Base-by-base conservation (phyloP, 2,888 invertebrate genomes). In the Pycnomerus fuliginosus region DNA sequence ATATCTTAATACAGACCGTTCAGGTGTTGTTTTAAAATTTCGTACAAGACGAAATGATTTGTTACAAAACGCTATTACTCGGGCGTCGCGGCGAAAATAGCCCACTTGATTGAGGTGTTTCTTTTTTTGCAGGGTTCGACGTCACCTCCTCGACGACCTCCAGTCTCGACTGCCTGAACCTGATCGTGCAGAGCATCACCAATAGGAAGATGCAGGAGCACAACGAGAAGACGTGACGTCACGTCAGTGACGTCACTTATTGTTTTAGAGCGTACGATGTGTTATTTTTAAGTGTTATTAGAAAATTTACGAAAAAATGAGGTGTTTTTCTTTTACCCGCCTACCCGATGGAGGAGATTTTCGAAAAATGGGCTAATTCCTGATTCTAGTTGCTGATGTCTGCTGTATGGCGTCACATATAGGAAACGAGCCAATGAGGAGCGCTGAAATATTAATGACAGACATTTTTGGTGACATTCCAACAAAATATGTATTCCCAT, bases 121-220 rank as follows among this genome's bases (percentile, higher is more conserved):
- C 56, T 55, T 53, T 54, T 49, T 41, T 69, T 69, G 3, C 66
- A 78, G 79, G 74, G 61, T 76, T 70, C 46, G 71, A 70, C 43
- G 39, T 69, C n/a, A n/a, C n/a, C 10, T 65, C 71, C 24, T 61
- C 68, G n/a, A 72, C 73, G 45, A 75, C 74, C 42, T 78, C 79
- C 12, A 84, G 84, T 58, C 69, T 85, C 50, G 84, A 85, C 67
- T 83, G 84, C 55, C 74, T 85, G 14, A 84, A 82, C 57, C 72
- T 84, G 40, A 85, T 85, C 53, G 85, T 85, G 15, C 84, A 85
- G 68, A 84, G 82, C 67, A 83, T 85, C 50, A 78, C 76, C 22
- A 68, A 64, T 43, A 67, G 67, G 48, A 64, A 62, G 41, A 38
- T 47, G 24, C 54, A 48, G 22, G 59, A 58, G 12, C 33, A 35